phyloP scores from a whole-genome alignment of 2,888 invertebrate species.

The Hololepta plana region DNA sequence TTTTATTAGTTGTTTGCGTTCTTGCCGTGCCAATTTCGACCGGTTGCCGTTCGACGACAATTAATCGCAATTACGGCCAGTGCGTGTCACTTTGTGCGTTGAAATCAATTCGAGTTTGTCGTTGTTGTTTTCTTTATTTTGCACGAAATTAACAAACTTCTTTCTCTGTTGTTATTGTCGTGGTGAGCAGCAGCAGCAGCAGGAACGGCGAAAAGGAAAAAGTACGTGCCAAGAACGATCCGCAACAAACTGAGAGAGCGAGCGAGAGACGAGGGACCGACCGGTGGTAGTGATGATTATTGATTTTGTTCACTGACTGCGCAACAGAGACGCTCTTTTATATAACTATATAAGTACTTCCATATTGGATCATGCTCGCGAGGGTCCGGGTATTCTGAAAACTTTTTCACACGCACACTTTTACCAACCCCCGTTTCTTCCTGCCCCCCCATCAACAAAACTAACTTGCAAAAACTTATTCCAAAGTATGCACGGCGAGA shows the following conservation, averaged over 20 bases:
- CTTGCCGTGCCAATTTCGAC: too few relatives aligned
- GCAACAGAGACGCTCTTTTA: slow-evolving; percentile 17
- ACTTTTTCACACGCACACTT: slow-evolving; percentile 22
- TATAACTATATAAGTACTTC: slow-evolving; percentile 17
- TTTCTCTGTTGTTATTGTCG: slow-evolving; percentile 2
- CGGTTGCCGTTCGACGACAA: too few relatives aligned
- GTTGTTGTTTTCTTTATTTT: too few relatives aligned
- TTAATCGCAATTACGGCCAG: too few relatives aligned
- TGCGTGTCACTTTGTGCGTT: too few relatives aligned
- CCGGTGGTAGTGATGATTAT: slow-evolving; percentile 12
- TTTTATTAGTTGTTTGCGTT: too few relatives aligned
- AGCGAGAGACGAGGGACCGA: not conserved
- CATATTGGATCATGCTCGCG: slow-evolving; percentile 24
- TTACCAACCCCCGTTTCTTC: slow-evolving; percentile 17
- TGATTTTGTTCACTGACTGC: slow-evolving; percentile 17
- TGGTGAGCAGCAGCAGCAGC: slow-evolving; percentile 8
- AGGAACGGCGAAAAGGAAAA: too few relatives aligned
- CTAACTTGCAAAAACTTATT: slow-evolving; percentile 20
- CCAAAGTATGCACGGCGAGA: too few relatives aligned
- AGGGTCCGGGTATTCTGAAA: slow-evolving; percentile 20
- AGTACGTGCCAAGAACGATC: slow-evolving; percentile 13
- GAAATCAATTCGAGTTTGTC: too few relatives aligned
- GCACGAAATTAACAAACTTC: too few relatives aligned
- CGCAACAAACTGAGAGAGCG: not conserved
- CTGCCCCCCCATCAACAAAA: slow-evolving; percentile 11